Base-by-base conservation (phyloP, 2,888 invertebrate species). In the Himalopsyche japonica region DNA sequence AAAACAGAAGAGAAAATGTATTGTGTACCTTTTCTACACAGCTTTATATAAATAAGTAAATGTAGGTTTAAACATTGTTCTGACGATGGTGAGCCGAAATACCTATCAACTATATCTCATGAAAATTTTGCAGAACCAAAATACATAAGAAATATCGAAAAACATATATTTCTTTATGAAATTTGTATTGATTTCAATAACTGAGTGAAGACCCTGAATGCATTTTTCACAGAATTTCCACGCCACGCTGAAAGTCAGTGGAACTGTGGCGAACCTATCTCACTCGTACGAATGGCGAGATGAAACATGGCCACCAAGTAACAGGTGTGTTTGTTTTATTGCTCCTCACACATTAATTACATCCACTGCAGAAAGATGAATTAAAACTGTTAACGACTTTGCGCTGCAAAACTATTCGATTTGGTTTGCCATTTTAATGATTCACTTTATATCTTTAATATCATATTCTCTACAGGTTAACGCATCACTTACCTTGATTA, bases 321-420 rank as follows among this genome's bases (percentile, higher is more conserved):
- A 80, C 80, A 80, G 80, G 80, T 80, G 80, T 80, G 57, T 64
- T 80, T 49, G 80, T 80, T 70, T 80, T 80, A 80, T 70, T 34
- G 24, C 27, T 70, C 64, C 37, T 49, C 37, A 80, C 80, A 57
- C 80, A 64, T 57, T 64, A 80, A 80, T 80, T 70, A 57, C 37
- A 57, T 80, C 64, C 57, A 34, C 70, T 30, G 70, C 70, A 70
- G 80, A 70, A 49, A 80, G 64, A 64, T 64, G 80, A 34, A 80
- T 80, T 80, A 80, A 80, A 80, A 70, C 80, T 64, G 80, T 12
- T 20, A 70, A 70, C 70, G 70, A 70, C 70, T 70, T 70, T 70
- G 70, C 70, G 5, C 70, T 70, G 70, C 70, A 70, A 70, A 27
- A 70, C 30, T 57, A 57, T 57, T 57, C 27, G 30, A 70, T 70